phyloP scores from a whole-genome alignment of 2,113 vertebrate genomes.

The Ammodytes dubius region DNA sequence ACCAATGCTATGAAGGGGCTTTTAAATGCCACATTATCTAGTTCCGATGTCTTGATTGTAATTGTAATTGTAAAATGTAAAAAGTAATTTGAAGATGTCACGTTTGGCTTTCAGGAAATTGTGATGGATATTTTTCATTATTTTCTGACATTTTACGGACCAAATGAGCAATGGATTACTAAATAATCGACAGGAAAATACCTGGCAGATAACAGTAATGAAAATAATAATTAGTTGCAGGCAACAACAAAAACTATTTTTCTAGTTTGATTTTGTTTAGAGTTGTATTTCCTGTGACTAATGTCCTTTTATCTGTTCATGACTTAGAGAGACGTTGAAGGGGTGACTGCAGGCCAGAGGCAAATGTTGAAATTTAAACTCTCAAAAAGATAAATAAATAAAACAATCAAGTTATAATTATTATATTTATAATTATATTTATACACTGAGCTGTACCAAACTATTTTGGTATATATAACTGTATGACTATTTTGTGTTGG shows the following conservation, averaged over 20 bases:
- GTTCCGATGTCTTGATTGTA: not conserved
- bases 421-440: not conserved
- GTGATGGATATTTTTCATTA: too few species aligned
- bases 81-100: too few species aligned
- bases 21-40: not conserved
- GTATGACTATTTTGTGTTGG: not conserved
- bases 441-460: not conserved
- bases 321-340: not conserved
- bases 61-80: not conserved
- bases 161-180: not conserved
- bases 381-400: constrained; percentile 9
- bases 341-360: not conserved
- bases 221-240: not conserved
- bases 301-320: not conserved
- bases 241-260: not conserved
- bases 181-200: not conserved
- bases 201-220: not conserved
- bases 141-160: too few species aligned
- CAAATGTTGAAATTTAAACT: constrained; percentile 6
- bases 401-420: not conserved
- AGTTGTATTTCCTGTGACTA: not conserved
- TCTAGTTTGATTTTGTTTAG: not conserved
- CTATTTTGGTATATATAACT: not conserved
- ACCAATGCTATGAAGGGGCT: too few species aligned
- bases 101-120: too few species aligned